Evolutionary conservation across 2,797 vertebrate genomes (phyloP).

Genomic region (Zonotrichia albicollis): DNA sequence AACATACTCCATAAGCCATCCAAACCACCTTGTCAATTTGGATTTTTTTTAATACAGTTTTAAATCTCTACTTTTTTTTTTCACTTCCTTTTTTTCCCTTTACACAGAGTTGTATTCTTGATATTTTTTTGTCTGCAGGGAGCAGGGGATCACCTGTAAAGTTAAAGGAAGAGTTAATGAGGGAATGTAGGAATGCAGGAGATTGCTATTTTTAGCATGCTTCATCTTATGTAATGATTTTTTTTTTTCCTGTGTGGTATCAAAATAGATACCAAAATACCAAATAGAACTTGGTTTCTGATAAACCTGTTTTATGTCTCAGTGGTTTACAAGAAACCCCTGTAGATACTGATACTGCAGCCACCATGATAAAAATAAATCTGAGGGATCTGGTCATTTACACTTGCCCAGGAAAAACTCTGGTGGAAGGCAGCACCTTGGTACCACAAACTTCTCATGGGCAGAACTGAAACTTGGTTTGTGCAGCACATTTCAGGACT

Average conservation of each 20-base stretch:
- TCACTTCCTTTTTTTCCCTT: rapidly evolving
- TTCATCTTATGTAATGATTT: slow-evolving; percentile 51
- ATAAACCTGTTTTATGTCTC: slow-evolving; percentile 52
- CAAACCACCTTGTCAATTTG: background rate
- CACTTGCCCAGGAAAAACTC: background rate
- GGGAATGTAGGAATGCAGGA: slow-evolving; percentile 46
- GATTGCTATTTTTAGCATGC: slow-evolving; percentile 60
- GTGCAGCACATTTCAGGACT: background rate
- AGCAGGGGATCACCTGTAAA: slow-evolving; percentile 13
- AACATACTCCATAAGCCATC: no score
- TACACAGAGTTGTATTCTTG: background rate
- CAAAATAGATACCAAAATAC: slow-evolving; percentile 64
- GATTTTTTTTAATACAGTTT: background rate
- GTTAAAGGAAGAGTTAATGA: slow-evolving; percentile 67
- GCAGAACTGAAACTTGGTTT: background rate
- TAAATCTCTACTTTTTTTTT: rapidly evolving
- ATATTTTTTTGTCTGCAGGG: background rate
- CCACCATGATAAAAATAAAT: background rate
- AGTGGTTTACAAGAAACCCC: slow-evolving; percentile 21
- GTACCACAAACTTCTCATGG: background rate
- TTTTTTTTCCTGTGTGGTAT: slow-evolving; percentile 19
- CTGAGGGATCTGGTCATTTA: background rate
- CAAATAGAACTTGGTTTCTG: slow-evolving; percentile 51
- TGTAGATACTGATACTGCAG: background rate
- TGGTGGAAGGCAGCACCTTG: background rate